Percentiles rank a stretch among this genome's conserved stretches.
Conservation (phyloP, 2,797 vertebrate genomes). For the Denticeps clupeoides region DNA sequence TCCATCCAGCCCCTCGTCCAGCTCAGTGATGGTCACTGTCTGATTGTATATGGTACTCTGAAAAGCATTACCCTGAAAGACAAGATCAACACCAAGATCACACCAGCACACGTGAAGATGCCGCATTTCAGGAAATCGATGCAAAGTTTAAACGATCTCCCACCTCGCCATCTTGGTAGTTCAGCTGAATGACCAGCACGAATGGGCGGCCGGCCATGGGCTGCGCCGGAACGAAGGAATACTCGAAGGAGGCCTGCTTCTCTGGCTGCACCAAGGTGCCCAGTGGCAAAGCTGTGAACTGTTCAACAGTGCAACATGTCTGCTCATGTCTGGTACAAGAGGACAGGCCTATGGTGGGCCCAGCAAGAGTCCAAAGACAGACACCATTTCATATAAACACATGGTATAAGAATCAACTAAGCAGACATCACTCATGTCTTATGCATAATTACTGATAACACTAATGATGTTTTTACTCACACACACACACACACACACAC, state of each 20-base stretch:
- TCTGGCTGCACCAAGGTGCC: conserved; percentile 49
- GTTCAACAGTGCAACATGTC: conserved; percentile 14
- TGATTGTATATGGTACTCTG: conserved; percentile 66
- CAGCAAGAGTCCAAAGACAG: no score
- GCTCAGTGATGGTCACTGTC: conserved; percentile 61
- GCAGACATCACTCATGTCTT: no score
- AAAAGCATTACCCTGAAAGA: conserved; percentile 47
- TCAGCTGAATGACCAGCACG: conserved; percentile 62
- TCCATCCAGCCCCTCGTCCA: conserved; percentile 62
- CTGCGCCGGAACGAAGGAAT: conserved; percentile 64
- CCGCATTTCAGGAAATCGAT: not conserved
- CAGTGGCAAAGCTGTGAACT: conserved; percentile 65
- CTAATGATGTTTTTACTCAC: no score
- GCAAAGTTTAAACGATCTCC: not conserved
- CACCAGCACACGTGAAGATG: not conserved
- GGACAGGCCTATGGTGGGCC: no score
- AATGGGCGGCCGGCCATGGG: conserved; percentile 63
- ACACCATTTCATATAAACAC: not conserved
- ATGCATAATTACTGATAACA: no score
- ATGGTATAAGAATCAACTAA: no score
- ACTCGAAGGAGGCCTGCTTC: conserved; percentile 64
- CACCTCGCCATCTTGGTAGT: conserved; percentile 56
- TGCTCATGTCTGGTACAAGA: no score
- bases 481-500: no score
- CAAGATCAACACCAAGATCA: not conserved